Percentiles rank a stretch among this genome's conserved stretches.
Evolutionary conservation across 2,113 vertebrate genomes (phyloP).

Genomic region (Cinclus cinclus): DNA sequence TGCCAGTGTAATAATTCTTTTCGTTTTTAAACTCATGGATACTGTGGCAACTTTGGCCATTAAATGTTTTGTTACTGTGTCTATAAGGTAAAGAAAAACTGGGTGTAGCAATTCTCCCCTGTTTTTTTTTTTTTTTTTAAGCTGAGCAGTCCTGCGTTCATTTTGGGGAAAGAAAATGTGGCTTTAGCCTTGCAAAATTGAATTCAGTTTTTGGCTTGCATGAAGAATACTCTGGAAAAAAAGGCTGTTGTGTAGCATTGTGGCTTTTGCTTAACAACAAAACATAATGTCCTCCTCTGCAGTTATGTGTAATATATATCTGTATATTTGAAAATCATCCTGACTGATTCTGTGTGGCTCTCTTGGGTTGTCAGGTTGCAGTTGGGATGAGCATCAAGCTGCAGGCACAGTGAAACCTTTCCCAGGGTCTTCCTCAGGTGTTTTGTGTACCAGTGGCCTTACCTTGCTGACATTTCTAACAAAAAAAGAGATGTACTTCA

Average conservation of each 20-base stretch:
- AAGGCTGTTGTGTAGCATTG: not conserved
- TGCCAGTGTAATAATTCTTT: not conserved
- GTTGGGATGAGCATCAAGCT: not conserved
- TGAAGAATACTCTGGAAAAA: not conserved
- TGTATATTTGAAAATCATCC: not conserved
- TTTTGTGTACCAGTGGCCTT: not conserved
- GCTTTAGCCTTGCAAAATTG: not conserved
- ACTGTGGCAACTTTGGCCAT: not conserved
- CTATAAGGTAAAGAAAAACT: not conserved
- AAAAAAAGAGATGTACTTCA: not conserved
- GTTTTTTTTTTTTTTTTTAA: not conserved
- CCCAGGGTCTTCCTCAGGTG: not conserved
- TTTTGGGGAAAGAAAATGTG: not conserved
- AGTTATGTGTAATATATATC: not conserved
- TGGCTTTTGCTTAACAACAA: not conserved
- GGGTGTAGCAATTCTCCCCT: not conserved
- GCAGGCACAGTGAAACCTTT: not conserved
- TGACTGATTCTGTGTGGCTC: not conserved
- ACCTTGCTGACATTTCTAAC: not conserved
- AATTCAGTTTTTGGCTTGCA: not conserved
- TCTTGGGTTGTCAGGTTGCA: not conserved
- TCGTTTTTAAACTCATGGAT: not conserved
- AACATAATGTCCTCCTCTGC: not conserved
- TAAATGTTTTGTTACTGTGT: not conserved
- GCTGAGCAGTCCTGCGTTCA: not conserved